Base-by-base conservation (phyloP, 2,113 vertebrate genomes). In the Zosterops lateralis region DNA sequence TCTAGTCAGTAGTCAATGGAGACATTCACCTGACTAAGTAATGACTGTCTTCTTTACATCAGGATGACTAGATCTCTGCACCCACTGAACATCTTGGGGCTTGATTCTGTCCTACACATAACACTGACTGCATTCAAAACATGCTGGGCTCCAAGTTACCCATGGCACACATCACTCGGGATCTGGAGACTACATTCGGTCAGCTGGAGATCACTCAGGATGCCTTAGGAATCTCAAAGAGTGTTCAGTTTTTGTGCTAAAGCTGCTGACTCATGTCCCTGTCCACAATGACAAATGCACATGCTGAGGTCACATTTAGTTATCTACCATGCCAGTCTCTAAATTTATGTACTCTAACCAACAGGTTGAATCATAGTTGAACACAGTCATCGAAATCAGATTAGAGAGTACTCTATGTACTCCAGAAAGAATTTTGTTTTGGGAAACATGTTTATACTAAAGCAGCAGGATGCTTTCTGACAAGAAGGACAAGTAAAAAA, bases 401-500 rank as follows among this genome's bases (percentile, higher is more conserved):
- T 29, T 60, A 79, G n/a, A 87, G 1, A 17, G 12, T 31, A 65
- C 60, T n/a, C 19, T 44, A 1, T 56, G n/a, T 2, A 29, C 57
- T 73, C 34, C 68, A 16, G 18, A 81, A 61, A 44, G 4, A 51
- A 19, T 62, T 19, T 62, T 85, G 8, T 34, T 65, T 87, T 18
- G 25, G 14, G 6, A 34, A 89, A 67, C 8, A 4, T 31, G 14
- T 32, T 81, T 51, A 7, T 15, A 29, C 17, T 7, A 47, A 54
- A 66, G 1, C 0, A 0, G 8, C 38, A 6, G 10, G 7, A 75
- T 42, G 15, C 0, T 56, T 86, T 85, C 34, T 73, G 21, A 36
- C 6, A 57, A 47, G 20, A 47, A 36, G 3, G 8, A 40, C 4
- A 51, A 47, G 58, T 18, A 8, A 1, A 2, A 48, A 18, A 29